Conservation (phyloP, 2,888 invertebrate species). For the Harpagoxenus sublaevis region DNA sequence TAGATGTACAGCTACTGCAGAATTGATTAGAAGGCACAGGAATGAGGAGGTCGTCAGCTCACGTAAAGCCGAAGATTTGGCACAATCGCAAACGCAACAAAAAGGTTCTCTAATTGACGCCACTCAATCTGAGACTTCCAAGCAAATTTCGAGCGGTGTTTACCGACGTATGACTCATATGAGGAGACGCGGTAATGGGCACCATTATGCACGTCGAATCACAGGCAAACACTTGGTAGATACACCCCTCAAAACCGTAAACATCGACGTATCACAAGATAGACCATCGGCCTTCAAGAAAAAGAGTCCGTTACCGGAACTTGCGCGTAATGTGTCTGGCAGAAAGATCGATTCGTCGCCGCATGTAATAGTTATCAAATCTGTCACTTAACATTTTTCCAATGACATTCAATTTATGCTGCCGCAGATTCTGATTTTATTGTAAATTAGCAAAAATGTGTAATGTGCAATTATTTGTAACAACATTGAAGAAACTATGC, state of each 20-base stretch:
- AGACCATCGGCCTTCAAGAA: slow-evolving; percentile 76
- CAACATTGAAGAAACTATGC: neutral
- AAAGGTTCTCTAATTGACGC: slow-evolving; percentile 16
- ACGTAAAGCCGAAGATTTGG: slow-evolving; percentile 18
- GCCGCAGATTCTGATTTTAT: slow-evolving; percentile 1
- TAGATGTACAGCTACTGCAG: slow-evolving; percentile 82
- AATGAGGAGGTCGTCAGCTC: slow-evolving; percentile 58
- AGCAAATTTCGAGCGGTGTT: slow-evolving; percentile 14
- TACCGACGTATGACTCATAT: slow-evolving; percentile 46
- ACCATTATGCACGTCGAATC: slow-evolving; percentile 1
- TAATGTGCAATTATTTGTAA: slow-evolving; percentile 13
- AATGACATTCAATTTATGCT: neutral
- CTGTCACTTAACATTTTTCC: slow-evolving; percentile 10
- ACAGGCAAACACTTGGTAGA: slow-evolving; percentile 61
- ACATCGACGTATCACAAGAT: slow-evolving; percentile 73
- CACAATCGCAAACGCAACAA: slow-evolving; percentile 19
- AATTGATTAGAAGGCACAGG: slow-evolving; percentile 78
- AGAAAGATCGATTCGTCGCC: slow-evolving; percentile 72
- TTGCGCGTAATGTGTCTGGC: slow-evolving; percentile 67
- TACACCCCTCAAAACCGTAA: slow-evolving; percentile 79
- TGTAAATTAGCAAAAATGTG: neutral
- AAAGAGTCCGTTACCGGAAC: slow-evolving; percentile 78
- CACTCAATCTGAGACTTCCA: slow-evolving; percentile 19
- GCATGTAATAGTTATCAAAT: slow-evolving; percentile 78
- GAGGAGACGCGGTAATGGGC: slow-evolving; percentile 33